Conservation (phyloP, 2,797 vertebrate species). For the Thaleichthys pacificus region DNA sequence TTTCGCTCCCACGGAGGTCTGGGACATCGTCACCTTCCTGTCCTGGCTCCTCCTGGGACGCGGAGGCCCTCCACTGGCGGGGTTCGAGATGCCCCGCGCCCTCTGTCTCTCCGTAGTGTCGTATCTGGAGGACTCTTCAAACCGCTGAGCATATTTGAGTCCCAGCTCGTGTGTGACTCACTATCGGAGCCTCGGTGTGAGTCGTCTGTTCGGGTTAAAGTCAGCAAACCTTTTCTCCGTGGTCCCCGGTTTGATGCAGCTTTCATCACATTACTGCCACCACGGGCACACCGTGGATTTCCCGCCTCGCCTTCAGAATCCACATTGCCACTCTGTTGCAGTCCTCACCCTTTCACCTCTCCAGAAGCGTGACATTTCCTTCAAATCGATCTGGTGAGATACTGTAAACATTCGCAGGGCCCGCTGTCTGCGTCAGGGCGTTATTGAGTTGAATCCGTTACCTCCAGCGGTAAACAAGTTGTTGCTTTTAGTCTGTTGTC, state of each 20-base stretch:
- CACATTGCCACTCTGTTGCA: not conserved
- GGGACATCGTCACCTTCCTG: no score
- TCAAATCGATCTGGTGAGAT: not conserved
- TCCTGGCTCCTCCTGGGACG: no score
- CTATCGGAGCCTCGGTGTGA: conserved; percentile 38
- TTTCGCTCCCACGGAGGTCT: no score
- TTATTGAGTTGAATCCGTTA: not conserved
- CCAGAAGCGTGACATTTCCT: not conserved
- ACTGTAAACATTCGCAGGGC: not conserved
- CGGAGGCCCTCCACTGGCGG: no score
- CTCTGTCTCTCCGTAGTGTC: not conserved
- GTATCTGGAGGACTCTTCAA: conserved; percentile 33
- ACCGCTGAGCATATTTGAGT: conserved; percentile 68
- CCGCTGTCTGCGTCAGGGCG: no score
- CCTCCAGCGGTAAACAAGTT: not conserved
- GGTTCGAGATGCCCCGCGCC: not conserved
- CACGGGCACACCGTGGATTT: conserved; percentile 8
- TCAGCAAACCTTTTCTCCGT: conserved; percentile 36
- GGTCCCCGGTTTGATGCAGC: conserved; percentile 23
- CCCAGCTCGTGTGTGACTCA: conserved; percentile 61
- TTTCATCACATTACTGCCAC: conserved; percentile 13
- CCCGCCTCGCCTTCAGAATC: not conserved
- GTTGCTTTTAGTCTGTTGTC: not conserved
- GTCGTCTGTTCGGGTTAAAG: conserved; percentile 45
- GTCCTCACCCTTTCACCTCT: not conserved